Evolutionary conservation across 2,888 invertebrate species (phyloP), one percentile per base, ranked within the genome.

Genomic region (Ochropleura plecta): DNA sequence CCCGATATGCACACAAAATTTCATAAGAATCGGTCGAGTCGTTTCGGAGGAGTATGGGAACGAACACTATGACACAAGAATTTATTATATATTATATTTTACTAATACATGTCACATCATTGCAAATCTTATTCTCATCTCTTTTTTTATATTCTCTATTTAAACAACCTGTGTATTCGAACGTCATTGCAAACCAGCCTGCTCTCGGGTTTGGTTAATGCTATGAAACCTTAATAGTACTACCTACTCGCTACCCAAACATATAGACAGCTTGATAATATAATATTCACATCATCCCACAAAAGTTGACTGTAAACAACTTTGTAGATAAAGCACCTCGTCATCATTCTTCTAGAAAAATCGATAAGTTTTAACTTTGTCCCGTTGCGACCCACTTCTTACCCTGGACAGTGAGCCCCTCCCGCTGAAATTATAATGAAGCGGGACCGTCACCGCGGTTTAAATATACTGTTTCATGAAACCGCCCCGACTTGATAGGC

Each of bases 291-390:
- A 46, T 49, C 44, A 18, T 46, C 14, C 0, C 14, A 75, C 51
- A 53, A 78, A 69, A 66, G 20, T 40, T 30, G 40, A n/a, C 44
- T 72, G 16, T 42, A 30, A 49, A 12, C 18, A 79, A 70, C 51
- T 65, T 64, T 30, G 49, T 40, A 67, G 40, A 57, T 42, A 65
- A 75, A 73, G 67, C 73, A 78, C 55, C 66, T n/a, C 49, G 49
- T 66, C 55, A 70, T 70, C 49, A 70, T 71, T 74, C 70, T 81
- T 70, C 59, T 72, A 75, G 70, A 59, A 78, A 86, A 88, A 91
- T 90, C 92, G 88, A 92, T 92, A 90, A 82, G 83, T 87, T 88
- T 85, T 71, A 86, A 88, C 85, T 85, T 82, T 59, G 78, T 84
- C 79, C 73, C 71, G 76, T 65, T 64, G 83, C 86, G 90, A 87